A percentile compares a stretch with the other conserved stretches of the same genome.
These are phyloP conservation scores for Linepithema humile DNA, from an alignment of 1,140 invertebrate genomes.

Conservation along the genomic window DNA sequence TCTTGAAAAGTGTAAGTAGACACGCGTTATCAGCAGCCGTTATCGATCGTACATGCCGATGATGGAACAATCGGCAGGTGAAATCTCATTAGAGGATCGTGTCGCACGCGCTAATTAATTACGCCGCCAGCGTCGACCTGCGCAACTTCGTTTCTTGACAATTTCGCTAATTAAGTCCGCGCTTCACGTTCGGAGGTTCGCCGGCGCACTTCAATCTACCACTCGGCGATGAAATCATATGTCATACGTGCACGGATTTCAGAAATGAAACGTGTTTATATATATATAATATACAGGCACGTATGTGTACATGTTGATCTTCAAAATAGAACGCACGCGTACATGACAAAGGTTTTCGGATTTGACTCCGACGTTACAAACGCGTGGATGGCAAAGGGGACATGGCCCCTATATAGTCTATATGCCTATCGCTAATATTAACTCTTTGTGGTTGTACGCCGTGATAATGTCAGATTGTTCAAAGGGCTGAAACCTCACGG, in stretches of 20 bases:
- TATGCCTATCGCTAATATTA: background rate
- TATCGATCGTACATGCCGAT: background rate
- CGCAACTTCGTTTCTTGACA: constrained; percentile 50
- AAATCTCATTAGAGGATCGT: constrained; percentile 37
- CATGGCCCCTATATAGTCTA: background rate
- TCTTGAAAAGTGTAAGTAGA: background rate
- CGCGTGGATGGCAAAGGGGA: too few relatives aligned
- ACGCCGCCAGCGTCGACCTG: background rate
- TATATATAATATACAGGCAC: too few relatives aligned
- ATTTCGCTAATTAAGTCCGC: constrained; percentile 47
- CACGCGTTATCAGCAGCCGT: background rate
- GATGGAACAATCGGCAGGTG: constrained; percentile 30
- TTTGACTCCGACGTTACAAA: background rate
- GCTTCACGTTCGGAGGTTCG: constrained; percentile 12
- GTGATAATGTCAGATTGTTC: background rate
- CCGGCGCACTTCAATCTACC: constrained; percentile 7
- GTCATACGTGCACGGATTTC: background rate
- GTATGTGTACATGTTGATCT: background rate
- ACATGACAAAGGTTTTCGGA: background rate
- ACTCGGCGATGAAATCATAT: background rate
- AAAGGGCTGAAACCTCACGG: background rate
- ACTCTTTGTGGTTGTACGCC: background rate
- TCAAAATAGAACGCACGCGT: background rate
- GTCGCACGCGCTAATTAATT: constrained; percentile 45
- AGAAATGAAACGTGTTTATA: background rate